Evolutionary conservation across 2,888 invertebrate species (phyloP).

Genomic region (Clistopyga incitator): DNA sequence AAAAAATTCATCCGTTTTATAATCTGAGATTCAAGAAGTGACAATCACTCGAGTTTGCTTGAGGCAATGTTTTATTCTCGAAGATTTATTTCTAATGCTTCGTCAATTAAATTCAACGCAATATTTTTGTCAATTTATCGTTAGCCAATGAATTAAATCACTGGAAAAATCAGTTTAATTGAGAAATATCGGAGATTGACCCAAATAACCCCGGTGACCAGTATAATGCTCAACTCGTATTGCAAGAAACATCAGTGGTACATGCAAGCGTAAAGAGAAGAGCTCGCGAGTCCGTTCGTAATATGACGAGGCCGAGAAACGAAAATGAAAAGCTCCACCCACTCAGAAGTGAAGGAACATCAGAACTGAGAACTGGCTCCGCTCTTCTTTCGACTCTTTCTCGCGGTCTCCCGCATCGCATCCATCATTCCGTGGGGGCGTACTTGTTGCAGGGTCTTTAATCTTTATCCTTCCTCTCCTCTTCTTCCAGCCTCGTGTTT

Average conservation of each 20-base stretch:
- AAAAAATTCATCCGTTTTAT: not conserved
- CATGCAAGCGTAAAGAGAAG: constrained; percentile 23
- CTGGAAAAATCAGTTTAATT: no score
- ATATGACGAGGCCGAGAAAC: constrained; percentile 71
- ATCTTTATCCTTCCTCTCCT: constrained; percentile 80
- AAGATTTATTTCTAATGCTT: no score
- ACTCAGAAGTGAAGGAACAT: constrained; percentile 69
- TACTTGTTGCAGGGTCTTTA: constrained; percentile 82
- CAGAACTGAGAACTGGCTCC: constrained; percentile 43
- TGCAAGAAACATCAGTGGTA: constrained; percentile 8
- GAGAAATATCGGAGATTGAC: not conserved
- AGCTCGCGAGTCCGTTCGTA: constrained; percentile 21
- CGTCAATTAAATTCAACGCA: no score
- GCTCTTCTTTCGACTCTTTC: constrained; percentile 63
- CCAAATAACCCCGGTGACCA: not conserved
- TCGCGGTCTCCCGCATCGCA: constrained; percentile 79
- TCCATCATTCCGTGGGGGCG: constrained; percentile 84
- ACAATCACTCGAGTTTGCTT: no score
- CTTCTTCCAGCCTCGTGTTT: constrained; percentile 60
- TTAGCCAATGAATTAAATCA: no score
- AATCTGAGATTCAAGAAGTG: no score
- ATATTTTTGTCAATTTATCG: no score
- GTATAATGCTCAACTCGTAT: not conserved
- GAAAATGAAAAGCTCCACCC: constrained; percentile 83
- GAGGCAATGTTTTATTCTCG: no score